Percentiles rank a stretch among this genome's conserved stretches.
Evolutionary conservation across 1,140 invertebrate species (phyloP).

Genomic region (Bathynomus jamesi): DNA sequence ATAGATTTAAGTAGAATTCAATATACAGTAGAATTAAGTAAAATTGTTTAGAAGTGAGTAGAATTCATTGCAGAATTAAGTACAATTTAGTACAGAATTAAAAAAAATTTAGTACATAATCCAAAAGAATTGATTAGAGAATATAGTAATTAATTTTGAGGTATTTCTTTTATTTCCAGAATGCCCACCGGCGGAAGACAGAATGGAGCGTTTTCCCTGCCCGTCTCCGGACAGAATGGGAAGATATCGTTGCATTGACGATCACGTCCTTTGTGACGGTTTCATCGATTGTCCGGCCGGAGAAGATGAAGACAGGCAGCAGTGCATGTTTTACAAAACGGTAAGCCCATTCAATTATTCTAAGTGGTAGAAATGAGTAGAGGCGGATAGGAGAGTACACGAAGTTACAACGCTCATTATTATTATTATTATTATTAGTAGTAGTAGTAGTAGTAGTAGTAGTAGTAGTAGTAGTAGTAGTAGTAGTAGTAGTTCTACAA

Average conservation of each 20-base stretch:
- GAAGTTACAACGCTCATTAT: too few relatives aligned
- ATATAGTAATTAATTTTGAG: background rate
- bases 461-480: too few relatives aligned
- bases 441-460: too few relatives aligned
- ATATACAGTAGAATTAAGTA: background rate
- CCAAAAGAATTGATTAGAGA: background rate
- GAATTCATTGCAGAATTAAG: background rate
- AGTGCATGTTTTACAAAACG: slow-evolving; percentile 97
- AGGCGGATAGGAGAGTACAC: too few relatives aligned
- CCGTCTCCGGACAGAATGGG: slow-evolving; percentile 81
- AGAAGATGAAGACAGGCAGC: slow-evolving; percentile 82
- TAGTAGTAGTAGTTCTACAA: too few relatives aligned
- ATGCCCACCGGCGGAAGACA: slow-evolving; percentile 82
- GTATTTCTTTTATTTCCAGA: slow-evolving; percentile 55
- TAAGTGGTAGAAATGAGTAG: too few relatives aligned
- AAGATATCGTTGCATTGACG: slow-evolving; percentile 88
- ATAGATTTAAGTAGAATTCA: background rate
- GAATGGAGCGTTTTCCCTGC: slow-evolving; percentile 89
- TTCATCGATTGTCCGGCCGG: slow-evolving; percentile 87
- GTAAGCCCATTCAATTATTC: too few relatives aligned
- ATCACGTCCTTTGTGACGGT: slow-evolving; percentile 88
- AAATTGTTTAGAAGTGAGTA: background rate
- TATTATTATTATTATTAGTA: too few relatives aligned
- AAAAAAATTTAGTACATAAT: background rate
- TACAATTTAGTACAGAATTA: background rate